Conservation (phyloP, 1,140 invertebrate genomes). For the Drosophila yakuba region DNA sequence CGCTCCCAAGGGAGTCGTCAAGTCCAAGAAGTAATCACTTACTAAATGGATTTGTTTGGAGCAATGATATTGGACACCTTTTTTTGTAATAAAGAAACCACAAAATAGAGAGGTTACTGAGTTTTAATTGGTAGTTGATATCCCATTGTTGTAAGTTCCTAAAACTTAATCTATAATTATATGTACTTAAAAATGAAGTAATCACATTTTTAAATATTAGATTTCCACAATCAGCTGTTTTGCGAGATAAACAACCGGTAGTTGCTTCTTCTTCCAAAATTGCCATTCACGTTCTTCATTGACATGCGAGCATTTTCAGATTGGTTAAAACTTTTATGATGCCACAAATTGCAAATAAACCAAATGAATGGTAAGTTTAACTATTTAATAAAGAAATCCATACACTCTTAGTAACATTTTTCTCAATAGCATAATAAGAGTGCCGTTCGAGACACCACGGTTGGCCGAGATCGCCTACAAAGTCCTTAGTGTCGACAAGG, state of each 20-base stretch:
- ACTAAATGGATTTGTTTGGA: constrained; percentile 34
- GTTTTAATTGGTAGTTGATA: not conserved
- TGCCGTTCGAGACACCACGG: constrained; percentile 88
- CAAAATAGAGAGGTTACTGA: not conserved
- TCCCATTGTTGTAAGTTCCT: too few species aligned
- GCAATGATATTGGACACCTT: constrained; percentile 35
- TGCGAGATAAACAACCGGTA: constrained; percentile 2
- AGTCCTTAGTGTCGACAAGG: constrained; percentile 90
- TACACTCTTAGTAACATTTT: not conserved
- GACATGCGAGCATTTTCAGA: constrained; percentile 4
- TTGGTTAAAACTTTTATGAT: constrained; percentile 35
- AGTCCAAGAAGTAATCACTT: constrained; percentile 75
- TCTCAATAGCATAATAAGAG: constrained; percentile 83
- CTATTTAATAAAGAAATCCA: too few species aligned
- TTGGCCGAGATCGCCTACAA: constrained; percentile 91
- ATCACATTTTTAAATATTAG: not conserved
- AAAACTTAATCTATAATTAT: too few species aligned
- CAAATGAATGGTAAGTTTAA: constrained; percentile 63
- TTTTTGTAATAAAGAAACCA: constrained; percentile 69
- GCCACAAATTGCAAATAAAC: constrained; percentile 42
- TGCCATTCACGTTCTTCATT: constrained; percentile 40
- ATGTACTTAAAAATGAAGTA: too few species aligned
- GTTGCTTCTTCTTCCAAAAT: constrained; percentile 1
- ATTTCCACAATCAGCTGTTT: not conserved
- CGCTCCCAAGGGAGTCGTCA: constrained; percentile 65